Evolutionary conservation across 2,113 vertebrate genomes (phyloP).

Genomic region (Willisornis vidua): DNA sequence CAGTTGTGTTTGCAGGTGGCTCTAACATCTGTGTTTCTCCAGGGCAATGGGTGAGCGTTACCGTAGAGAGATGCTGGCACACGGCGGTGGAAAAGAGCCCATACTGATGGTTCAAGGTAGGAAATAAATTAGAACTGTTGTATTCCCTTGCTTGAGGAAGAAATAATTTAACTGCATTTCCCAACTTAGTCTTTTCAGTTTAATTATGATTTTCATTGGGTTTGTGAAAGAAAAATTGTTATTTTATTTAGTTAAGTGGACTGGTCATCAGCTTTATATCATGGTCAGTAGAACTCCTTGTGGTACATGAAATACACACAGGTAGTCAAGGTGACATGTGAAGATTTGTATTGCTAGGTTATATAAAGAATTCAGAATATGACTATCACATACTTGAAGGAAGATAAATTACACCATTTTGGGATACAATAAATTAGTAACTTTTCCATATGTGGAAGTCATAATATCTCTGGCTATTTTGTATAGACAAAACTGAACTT

Average conservation of each 20-base stretch:
- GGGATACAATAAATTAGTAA: background rate
- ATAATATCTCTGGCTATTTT: background rate
- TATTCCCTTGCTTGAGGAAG: background rate
- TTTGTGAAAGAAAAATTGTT: background rate
- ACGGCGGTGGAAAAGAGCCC: constrained; percentile 92
- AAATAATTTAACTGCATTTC: background rate
- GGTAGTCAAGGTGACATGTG: background rate
- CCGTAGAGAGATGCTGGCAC: constrained; percentile 92
- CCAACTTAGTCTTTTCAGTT: background rate
- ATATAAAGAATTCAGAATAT: background rate
- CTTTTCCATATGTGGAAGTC: background rate
- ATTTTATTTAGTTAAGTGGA: background rate
- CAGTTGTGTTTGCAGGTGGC: constrained; percentile 23
- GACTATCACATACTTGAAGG: background rate
- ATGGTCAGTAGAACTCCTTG: background rate
- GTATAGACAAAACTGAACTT: background rate
- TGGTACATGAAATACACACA: background rate
- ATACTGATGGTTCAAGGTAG: constrained; percentile 96
- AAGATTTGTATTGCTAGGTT: background rate
- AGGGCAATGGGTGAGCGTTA: constrained; percentile 95
- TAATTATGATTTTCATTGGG: background rate
- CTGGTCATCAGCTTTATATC: background rate
- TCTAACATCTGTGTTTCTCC: constrained; percentile 65
- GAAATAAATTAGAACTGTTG: background rate
- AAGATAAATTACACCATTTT: background rate